These are phyloP conservation scores for Hybos culiciformis DNA, from an alignment of 2,888 invertebrate species.

Conservation along the genomic window DNA sequence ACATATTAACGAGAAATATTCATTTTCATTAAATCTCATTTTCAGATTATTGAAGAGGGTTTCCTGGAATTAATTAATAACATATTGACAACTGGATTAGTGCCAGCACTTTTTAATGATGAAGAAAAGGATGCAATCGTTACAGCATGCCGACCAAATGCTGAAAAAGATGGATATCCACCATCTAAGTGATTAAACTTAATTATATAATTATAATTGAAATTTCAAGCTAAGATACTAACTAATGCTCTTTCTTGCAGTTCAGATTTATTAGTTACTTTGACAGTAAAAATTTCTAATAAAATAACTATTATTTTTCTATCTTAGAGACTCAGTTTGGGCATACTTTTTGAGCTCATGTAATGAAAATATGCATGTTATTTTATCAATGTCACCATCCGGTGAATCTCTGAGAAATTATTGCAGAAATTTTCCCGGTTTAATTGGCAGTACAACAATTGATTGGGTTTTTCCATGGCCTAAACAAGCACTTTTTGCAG, in stretches of 20 bases:
- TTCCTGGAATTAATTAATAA: conserved; percentile 86
- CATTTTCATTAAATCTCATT: not conserved
- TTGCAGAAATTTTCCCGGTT: conserved; percentile 81
- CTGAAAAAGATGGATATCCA: conserved; percentile 55
- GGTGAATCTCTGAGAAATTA: conserved; percentile 69
- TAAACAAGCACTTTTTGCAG: conserved; percentile 71
- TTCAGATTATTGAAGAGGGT: conserved; percentile 60
- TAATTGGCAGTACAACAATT: conserved; percentile 83
- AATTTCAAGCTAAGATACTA: not conserved
- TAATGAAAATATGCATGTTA: conserved; percentile 76
- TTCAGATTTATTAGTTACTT: no score
- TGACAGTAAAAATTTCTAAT: no score
- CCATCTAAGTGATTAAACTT: conserved; percentile 46
- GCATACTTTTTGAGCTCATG: conserved; percentile 64
- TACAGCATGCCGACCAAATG: conserved; percentile 51
- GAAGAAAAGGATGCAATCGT: conserved; percentile 79
- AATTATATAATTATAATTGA: not conserved
- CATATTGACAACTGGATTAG: conserved; percentile 76
- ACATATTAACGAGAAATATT: not conserved
- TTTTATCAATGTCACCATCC: conserved; percentile 78
- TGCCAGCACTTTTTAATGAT: conserved; percentile 73
- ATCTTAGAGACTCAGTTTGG: conserved; percentile 66
- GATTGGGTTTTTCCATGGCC: conserved; percentile 96
- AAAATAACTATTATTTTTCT: not conserved
- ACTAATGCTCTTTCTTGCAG: not conserved